phyloP scores from a whole-genome alignment of 2,888 invertebrate species.

The Linnaemya tessellans region DNA sequence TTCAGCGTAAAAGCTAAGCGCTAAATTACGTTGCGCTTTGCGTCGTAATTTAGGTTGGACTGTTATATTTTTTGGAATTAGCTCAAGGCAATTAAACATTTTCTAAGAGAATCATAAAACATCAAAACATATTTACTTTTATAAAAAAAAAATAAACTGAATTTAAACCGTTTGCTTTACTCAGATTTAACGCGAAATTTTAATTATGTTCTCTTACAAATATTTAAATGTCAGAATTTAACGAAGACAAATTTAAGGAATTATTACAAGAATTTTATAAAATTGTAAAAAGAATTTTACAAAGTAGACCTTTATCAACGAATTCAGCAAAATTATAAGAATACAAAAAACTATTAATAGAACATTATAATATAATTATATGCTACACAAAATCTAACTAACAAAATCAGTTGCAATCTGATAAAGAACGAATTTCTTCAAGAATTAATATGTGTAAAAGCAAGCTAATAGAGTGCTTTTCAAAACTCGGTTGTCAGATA shows the following conservation, averaged over 20 bases:
- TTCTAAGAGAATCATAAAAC: too few relatives aligned
- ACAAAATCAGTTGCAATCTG: background rate
- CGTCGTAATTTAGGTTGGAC: too few relatives aligned
- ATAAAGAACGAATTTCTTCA: background rate
- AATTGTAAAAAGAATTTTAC: background rate
- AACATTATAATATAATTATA: constrained; percentile 1
- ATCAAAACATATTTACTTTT: too few relatives aligned
- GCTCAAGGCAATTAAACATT: too few relatives aligned
- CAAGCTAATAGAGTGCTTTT: background rate
- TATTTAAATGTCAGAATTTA: background rate
- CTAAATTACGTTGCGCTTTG: too few relatives aligned
- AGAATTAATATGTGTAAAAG: background rate
- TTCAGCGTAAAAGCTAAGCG: too few relatives aligned
- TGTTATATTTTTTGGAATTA: too few relatives aligned
- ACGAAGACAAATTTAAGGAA: background rate
- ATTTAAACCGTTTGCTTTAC: too few relatives aligned
- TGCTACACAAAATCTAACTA: background rate
- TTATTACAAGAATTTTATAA: background rate
- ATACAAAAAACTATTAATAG: background rate
- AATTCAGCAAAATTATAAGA: background rate
- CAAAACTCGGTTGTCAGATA: background rate
- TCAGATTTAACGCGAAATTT: too few relatives aligned
- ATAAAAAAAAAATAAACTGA: too few relatives aligned
- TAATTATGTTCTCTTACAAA: too few relatives aligned
- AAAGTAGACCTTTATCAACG: background rate